Percentiles rank a stretch among this genome's conserved stretches.
Evolutionary conservation across 2,113 vertebrate species (phyloP).

Genomic region (Muntiacus muntjak): DNA sequence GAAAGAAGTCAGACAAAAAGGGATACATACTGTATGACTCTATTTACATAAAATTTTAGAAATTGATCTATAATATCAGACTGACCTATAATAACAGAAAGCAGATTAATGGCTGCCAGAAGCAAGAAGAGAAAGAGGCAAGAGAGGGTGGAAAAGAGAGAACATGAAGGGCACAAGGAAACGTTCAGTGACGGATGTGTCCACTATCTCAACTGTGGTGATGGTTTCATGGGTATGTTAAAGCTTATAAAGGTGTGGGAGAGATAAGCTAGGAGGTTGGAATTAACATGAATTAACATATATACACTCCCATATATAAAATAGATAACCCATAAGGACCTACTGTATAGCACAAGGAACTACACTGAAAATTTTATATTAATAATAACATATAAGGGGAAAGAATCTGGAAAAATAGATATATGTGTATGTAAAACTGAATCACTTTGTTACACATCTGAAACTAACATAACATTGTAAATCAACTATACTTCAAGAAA

Average conservation of each 20-base stretch:
- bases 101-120: neutral
- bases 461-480: neutral
- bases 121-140: neutral
- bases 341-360: neutral
- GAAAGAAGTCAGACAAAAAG: neutral
- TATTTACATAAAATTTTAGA: neutral
- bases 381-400: neutral
- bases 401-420: neutral
- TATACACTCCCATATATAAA: neutral
- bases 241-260: neutral
- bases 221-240: neutral
- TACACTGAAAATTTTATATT: neutral
- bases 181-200: neutral
- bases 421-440: neutral
- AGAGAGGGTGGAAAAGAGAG: neutral
- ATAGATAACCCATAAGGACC: neutral
- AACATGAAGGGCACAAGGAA: neutral
- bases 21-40: neutral
- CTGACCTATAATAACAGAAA: neutral
- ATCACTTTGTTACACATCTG: neutral
- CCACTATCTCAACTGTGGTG: neutral
- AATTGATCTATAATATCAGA: neutral
- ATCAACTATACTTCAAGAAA: neutral
- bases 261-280: neutral
- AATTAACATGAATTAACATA: neutral